Percentiles rank a stretch among this genome's conserved stretches.
These are phyloP conservation scores for Rhysida immarginata DNA, from an alignment of 1,140 invertebrate species.

Conservation along the genomic window DNA sequence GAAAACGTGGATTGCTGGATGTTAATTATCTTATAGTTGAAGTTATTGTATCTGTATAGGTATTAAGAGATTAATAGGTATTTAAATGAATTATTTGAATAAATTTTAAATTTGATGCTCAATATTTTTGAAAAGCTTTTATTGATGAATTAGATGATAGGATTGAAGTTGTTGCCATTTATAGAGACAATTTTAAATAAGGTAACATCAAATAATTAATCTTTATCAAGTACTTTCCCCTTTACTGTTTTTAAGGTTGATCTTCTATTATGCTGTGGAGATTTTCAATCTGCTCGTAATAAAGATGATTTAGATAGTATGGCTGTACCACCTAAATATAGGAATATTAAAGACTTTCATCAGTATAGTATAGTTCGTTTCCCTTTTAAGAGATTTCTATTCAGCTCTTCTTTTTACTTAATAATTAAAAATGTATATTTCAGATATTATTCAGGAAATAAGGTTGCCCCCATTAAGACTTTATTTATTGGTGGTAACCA, in stretches of 20 bases:
- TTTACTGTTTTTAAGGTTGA: constrained; percentile 38
- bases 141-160: too few species aligned
- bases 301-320: constrained; percentile 47
- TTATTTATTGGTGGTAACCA: constrained; percentile 98
- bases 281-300: constrained; percentile 67
- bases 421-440: too few species aligned
- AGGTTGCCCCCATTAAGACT: constrained; percentile 74
- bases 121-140: too few species aligned
- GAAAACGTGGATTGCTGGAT: too few species aligned
- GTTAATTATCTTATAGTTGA: too few species aligned
- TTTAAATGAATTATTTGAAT: too few species aligned
- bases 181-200: too few species aligned
- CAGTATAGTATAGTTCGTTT: constrained; percentile 45
- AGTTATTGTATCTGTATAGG: too few species aligned
- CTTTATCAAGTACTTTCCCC: not conserved
- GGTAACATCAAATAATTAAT: too few species aligned
- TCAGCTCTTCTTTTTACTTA: not conserved
- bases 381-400: not conserved
- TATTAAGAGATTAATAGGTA: too few species aligned
- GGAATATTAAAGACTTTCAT: constrained; percentile 82
- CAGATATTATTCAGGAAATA: constrained; percentile 92
- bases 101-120: too few species aligned
- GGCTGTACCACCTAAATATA: constrained; percentile 87
- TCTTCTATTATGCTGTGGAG: constrained; percentile 89
- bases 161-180: too few species aligned